Evolutionary conservation across 2,113 vertebrate genomes (phyloP).

Genomic region (Pelvicachromis taeniatus): DNA sequence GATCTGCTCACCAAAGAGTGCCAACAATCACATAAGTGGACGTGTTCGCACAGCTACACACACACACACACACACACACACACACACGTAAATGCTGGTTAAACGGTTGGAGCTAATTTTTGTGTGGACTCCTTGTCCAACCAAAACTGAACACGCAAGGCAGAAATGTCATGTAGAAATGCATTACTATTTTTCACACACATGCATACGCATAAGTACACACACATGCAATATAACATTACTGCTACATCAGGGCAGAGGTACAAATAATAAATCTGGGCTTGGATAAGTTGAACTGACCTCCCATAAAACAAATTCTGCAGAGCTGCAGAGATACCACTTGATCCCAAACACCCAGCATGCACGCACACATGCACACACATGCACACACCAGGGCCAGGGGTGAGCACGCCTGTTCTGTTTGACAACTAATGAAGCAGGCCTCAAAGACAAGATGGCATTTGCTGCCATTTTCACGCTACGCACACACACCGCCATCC

Average conservation of each 20-base stretch:
- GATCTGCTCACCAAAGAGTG: constrained; percentile 41
- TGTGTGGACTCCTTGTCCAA: constrained; percentile 15
- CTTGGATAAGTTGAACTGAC: constrained; percentile 23
- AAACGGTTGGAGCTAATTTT: constrained; percentile 30
- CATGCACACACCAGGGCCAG: constrained; percentile 1
- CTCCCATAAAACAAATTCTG: constrained; percentile 25
- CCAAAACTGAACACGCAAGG: background rate
- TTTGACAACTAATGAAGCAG: constrained; percentile 58
- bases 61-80: background rate
- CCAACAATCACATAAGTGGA: constrained; percentile 29
- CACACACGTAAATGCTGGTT: background rate
- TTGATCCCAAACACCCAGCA: constrained; percentile 33
- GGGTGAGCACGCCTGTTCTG: constrained; percentile 32
- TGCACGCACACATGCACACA: background rate
- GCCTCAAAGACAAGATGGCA: constrained; percentile 55
- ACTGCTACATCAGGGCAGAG: constrained; percentile 9
- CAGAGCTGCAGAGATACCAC: constrained; percentile 7
- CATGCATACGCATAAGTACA: background rate
- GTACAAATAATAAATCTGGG: constrained; percentile 35
- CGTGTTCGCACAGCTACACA: background rate
- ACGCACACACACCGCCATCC: constrained; percentile 12
- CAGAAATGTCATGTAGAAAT: background rate
- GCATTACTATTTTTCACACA: background rate
- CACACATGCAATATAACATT: background rate
- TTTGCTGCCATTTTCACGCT: constrained; percentile 36